Evolutionary conservation across 1,140 invertebrate genomes (phyloP), one percentile per base, ranked within the genome.

Genomic region (Apis laboriosa): DNA sequence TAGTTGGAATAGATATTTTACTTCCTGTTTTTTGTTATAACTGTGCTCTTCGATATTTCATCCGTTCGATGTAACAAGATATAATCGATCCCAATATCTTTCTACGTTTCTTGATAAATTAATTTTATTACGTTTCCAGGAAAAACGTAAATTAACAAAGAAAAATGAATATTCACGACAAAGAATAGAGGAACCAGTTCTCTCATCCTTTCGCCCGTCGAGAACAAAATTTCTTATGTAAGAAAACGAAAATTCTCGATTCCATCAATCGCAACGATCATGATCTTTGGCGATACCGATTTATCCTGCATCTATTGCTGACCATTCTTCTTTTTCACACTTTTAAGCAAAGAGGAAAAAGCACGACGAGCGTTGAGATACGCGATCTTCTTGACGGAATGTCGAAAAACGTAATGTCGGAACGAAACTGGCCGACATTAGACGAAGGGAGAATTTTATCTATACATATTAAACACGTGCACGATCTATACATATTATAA

Each of bases 331-430:
- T 24, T 67, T 75, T 77, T 68, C n/a, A n/a, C n/a, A 28, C 72
- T 43, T 43, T 24, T 43, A 4, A 43, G 12, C 12, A 75, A 24
- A 78, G 11, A 49, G 51, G 49, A 9, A 61, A 2, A 51, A 55
- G 60, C 17, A 21, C 28, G 17, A 17, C 34, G 15, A 55, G 13
- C 13, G 60, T 24, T 21, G 21, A 43, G 34, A 60, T 34, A 19
- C 3, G n/a, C 24, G 63, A 74, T 60, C 34, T 24, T 60, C 72
- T 5, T 55, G 24, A 72, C 58, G 81, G 77, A 87, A 84, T 89
- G 89, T 91, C 91, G 91, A 88, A 84, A 92, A 92, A 91, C 90
- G 91, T 92, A 93, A 24, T 24, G 24, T 92, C 91, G 90, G 89
- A 87, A 88, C 61, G 83, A 86, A 55, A 51, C 60, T 76, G 55